A percentile compares a stretch with the other conserved stretches of the same genome.
phyloP scores from a whole-genome alignment of 1,140 invertebrate species.

The Atta cephalotes region DNA sequence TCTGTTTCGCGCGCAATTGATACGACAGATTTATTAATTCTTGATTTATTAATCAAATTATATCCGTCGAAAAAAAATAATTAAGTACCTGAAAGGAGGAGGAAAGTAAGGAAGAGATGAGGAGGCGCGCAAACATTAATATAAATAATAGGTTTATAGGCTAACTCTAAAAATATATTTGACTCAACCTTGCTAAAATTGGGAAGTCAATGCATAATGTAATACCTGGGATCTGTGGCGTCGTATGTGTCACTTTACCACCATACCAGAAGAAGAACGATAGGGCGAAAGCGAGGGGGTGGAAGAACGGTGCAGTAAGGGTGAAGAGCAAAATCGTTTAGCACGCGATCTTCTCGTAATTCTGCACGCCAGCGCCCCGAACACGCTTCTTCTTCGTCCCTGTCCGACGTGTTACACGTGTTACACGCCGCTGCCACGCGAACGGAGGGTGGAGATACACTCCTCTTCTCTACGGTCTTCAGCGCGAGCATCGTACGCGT shows the following conservation, averaged over 20 bases:
- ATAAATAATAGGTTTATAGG: not conserved
- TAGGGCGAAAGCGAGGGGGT: not conserved
- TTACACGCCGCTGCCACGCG: constrained; percentile 68
- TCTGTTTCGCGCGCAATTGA: not conserved
- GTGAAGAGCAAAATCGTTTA: constrained; percentile 79
- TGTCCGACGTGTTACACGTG: constrained; percentile 73
- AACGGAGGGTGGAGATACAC: constrained; percentile 49
- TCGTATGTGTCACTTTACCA: constrained; percentile 53
- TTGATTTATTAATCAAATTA: not conserved
- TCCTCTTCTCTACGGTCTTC: constrained; percentile 52
- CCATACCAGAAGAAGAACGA: constrained; percentile 8
- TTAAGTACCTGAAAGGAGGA: not conserved
- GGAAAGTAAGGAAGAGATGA: not conserved
- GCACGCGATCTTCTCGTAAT: constrained; percentile 85
- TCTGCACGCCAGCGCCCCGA: constrained; percentile 75
- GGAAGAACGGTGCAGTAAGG: constrained; percentile 51
- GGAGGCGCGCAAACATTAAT: not conserved
- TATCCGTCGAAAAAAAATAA: not conserved
- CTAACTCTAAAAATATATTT: not conserved
- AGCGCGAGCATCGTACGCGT: constrained; percentile 59
- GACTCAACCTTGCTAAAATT: constrained; percentile 45
- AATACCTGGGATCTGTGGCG: constrained; percentile 61
- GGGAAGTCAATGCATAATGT: constrained; percentile 41
- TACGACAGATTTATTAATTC: not conserved
- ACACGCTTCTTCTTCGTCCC: constrained; percentile 74